Conservation (phyloP, 2,113 vertebrate species). For the Hippocampus zosterae region DNA sequence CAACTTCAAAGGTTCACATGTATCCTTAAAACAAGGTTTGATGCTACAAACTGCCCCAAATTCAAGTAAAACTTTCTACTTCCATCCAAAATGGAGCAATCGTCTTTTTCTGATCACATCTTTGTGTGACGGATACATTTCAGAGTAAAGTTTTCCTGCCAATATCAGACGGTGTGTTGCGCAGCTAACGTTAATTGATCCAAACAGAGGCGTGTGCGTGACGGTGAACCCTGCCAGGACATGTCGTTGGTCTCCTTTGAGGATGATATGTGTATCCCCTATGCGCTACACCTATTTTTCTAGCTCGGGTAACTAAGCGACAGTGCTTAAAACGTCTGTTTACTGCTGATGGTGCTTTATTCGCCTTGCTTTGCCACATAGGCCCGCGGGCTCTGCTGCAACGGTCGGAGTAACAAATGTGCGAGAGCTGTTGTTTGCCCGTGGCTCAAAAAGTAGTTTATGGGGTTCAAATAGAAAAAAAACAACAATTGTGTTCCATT, state of each 20-base stretch:
- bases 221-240: conserved; percentile 50
- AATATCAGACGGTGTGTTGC: neutral
- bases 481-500: neutral
- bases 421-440: neutral
- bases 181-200: conserved; percentile 1
- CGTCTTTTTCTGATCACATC: neutral
- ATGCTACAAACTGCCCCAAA: neutral
- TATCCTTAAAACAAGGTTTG: neutral
- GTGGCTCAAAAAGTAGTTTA: neutral
- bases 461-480: neutral
- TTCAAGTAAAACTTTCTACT: neutral
- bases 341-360: conserved; percentile 39
- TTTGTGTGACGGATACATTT: neutral
- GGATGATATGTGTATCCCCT: conserved; percentile 13
- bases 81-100: neutral
- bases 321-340: conserved; percentile 32
- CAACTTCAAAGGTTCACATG: too few species aligned
- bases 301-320: conserved; percentile 24
- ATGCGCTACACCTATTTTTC: conserved; percentile 15
- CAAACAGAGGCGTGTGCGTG: conserved; percentile 14
- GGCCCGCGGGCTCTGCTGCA: conserved; percentile 50
- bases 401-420: conserved; percentile 45
- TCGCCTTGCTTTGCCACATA: conserved; percentile 16
- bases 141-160: neutral
- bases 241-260: conserved; percentile 38